Evolutionary conservation across 1,140 invertebrate species (phyloP).

Genomic region (Drosophila parvula): DNA sequence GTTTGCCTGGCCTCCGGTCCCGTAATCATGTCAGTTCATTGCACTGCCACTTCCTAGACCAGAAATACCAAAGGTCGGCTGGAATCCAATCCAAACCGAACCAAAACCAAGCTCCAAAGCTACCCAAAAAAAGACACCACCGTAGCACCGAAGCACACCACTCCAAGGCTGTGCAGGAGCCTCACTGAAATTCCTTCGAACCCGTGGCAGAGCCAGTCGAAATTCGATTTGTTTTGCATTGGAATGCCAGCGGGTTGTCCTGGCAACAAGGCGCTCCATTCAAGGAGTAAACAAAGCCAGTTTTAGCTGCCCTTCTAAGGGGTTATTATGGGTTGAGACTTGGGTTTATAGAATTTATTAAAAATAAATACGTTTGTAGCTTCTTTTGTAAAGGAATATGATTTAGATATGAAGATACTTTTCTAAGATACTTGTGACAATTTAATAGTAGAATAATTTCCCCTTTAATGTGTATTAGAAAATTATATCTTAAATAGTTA

Average conservation of each 20-base stretch:
- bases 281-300: slow-evolving; percentile 49
- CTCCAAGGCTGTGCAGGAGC: slow-evolving; percentile 41
- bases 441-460: neutral
- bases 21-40: slow-evolving; percentile 80
- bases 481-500: neutral
- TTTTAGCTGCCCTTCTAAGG: neutral
- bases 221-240: slow-evolving; percentile 64
- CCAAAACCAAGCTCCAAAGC: neutral
- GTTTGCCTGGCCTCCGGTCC: slow-evolving; percentile 78
- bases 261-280: slow-evolving; percentile 38
- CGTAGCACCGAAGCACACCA: slow-evolving; percentile 28
- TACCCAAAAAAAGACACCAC: neutral
- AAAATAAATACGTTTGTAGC: neutral
- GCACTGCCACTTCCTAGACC: slow-evolving; percentile 38
- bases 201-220: slow-evolving; percentile 16
- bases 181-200: slow-evolving; percentile 59
- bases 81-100: slow-evolving; percentile 5
- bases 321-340: neutral
- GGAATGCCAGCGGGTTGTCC: slow-evolving; percentile 59
- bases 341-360: neutral
- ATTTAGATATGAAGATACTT: neutral
- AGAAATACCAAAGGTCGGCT: slow-evolving; percentile 50
- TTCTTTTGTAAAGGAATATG: neutral
- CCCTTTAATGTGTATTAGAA: neutral
- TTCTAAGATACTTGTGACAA: neutral